Conservation (phyloP, 2,888 invertebrate genomes). For the Chalcosyrphus nemorum region DNA sequence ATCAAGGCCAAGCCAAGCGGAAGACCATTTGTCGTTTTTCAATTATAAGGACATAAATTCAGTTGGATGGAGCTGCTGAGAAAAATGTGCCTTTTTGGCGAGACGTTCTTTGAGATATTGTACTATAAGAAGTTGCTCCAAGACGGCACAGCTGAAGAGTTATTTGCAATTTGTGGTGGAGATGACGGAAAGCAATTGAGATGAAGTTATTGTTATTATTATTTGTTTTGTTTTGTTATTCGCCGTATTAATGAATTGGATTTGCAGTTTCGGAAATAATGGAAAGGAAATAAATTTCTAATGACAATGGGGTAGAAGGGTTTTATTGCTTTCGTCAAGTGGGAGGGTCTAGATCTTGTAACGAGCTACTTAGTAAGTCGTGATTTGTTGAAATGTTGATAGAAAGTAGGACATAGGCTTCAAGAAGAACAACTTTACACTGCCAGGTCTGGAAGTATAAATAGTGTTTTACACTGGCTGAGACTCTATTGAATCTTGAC, state of each 20-base stretch:
- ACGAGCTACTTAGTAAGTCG: no score
- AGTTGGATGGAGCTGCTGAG: slow-evolving; percentile 13
- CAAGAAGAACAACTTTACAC: no score
- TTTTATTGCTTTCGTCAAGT: no score
- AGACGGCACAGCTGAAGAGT: background rate
- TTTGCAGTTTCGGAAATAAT: background rate
- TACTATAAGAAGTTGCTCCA: background rate
- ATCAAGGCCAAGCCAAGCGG: slow-evolving; percentile 6
- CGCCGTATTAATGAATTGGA: background rate
- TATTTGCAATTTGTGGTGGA: background rate
- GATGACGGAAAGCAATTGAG: background rate
- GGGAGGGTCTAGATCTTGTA: no score
- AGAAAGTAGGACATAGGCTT: no score
- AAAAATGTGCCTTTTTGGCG: slow-evolving; percentile 5
- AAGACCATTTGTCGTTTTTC: slow-evolving; percentile 52
- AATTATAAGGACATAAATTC: slow-evolving; percentile 56
- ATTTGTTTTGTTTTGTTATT: background rate
- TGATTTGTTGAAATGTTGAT: no score
- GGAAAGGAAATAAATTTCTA: background rate
- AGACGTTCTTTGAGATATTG: background rate
- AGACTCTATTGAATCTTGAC: no score
- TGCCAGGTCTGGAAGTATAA: no score
- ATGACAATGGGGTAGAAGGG: no score
- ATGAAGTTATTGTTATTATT: slow-evolving; percentile 4
- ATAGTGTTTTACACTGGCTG: no score